Evolutionary conservation across 2,797 vertebrate genomes (phyloP).

Genomic region (Mionectes olivaceus): DNA sequence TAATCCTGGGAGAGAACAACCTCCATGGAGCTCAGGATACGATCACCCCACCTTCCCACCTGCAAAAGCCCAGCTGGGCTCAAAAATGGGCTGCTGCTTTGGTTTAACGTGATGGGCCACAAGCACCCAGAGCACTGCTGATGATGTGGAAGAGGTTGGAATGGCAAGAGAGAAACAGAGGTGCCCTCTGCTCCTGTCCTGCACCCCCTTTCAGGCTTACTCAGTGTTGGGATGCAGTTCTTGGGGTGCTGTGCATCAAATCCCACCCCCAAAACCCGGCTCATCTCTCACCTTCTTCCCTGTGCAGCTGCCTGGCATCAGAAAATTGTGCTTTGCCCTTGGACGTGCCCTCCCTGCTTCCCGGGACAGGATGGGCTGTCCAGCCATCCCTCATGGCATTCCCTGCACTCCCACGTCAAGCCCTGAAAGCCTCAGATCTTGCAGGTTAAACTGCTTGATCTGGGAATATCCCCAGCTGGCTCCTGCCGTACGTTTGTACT

Average conservation of each 20-base stretch:
- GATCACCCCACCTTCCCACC: neutral
- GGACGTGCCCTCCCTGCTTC: neutral
- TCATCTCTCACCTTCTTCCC: neutral
- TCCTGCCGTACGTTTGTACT: neutral
- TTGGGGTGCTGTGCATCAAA: neutral
- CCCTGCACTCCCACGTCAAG: rapidly evolving
- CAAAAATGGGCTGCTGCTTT: rapidly evolving
- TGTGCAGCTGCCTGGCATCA: neutral
- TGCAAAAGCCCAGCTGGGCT: neutral
- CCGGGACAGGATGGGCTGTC: neutral
- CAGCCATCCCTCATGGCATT: rapidly evolving
- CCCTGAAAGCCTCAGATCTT: neutral
- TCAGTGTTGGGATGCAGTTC: neutral
- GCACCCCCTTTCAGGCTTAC: neutral
- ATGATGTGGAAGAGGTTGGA: neutral
- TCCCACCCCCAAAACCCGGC: neutral
- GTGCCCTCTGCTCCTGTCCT: neutral
- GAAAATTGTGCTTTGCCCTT: neutral
- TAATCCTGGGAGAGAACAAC: neutral
- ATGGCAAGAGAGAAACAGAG: neutral
- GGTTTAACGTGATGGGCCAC: neutral
- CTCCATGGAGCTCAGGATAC: neutral
- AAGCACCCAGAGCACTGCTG: neutral
- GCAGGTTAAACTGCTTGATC: neutral
- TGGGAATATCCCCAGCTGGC: neutral